Evolutionary conservation across 2,113 vertebrate genomes (phyloP), one percentile per base, ranked within the genome.

Genomic region (Lophura nycthemera): DNA sequence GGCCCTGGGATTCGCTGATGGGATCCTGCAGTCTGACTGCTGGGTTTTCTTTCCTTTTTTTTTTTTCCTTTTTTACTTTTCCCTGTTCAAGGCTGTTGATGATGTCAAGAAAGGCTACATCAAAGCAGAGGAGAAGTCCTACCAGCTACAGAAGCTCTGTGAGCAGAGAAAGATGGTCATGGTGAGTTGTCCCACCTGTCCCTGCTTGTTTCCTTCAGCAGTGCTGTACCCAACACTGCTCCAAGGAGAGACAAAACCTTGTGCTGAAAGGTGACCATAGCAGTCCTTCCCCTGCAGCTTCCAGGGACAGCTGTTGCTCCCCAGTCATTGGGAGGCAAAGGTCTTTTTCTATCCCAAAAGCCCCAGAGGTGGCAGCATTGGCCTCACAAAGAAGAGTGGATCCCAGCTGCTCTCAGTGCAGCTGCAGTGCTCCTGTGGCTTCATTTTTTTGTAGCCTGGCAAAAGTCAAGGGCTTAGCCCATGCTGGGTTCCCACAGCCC

Each of bases 61-160:
- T 54, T 57, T 43, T 16, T 15, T 15, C 42, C 15, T 56, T 32
- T 32, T 30, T 56, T 30, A 14, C 27, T 47, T 52, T 56, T 57
- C 17, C 56, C 85, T 85, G 4, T 21, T 54, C 42, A 99, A 99
- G 99, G 99, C 99, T 38, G 97, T 99, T 56, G 99, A 99, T 84
- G 99, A 99, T 64, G 99, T 99, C 95, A 99, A 99, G 98, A 99
- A 98, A 97, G 99, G 99, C 93, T 99, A 99, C 96, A 99, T 99
- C 97, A 99, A 99, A 98, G 98, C 98, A 3, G 99, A 99, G 85
- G 99, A 99, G 97, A 99, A 99, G 96, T 99, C 99, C 88, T 99
- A 99, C 97, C 99, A 99, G 97, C 96, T 99, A 75, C 99, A 99
- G 98, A 99, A 99, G 92, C 98, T 99, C 40, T 98, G 98, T 40